Conservation (phyloP, 2,888 invertebrate genomes). For the Drosophila colorata region DNA sequence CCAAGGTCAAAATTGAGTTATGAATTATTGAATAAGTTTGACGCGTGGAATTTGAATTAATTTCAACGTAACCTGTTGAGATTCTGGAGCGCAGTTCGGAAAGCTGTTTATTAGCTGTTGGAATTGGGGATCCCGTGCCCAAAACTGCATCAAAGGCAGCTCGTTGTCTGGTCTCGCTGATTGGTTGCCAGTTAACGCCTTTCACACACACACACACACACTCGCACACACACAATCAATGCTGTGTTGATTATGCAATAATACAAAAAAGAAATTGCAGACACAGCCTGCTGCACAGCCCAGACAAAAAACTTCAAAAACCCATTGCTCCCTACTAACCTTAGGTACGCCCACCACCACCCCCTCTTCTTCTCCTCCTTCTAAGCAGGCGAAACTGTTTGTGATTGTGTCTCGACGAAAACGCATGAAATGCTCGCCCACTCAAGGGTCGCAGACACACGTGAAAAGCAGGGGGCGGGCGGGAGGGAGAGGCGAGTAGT, state of each 20-base stretch:
- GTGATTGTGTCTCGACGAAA: slow-evolving; percentile 74
- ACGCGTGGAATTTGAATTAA: slow-evolving; percentile 61
- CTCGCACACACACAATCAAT: slow-evolving; percentile 51
- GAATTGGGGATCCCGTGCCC: neutral
- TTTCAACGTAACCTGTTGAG: slow-evolving; percentile 37
- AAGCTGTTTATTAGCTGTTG: slow-evolving; percentile 51
- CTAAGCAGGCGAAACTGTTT: slow-evolving; percentile 65
- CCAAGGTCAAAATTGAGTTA: slow-evolving; percentile 70
- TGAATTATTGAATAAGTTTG: slow-evolving; percentile 73
- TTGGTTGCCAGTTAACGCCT: slow-evolving; percentile 51
- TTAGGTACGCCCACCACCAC: neutral
- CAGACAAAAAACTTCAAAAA: slow-evolving; percentile 49
- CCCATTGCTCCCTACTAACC: slow-evolving; percentile 2
- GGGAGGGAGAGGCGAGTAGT: slow-evolving; percentile 17
- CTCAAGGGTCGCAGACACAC: slow-evolving; percentile 67
- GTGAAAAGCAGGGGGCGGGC: slow-evolving; percentile 22
- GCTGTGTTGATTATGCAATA: slow-evolving; percentile 62
- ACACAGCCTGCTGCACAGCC: slow-evolving; percentile 18
- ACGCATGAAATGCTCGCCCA: slow-evolving; percentile 79
- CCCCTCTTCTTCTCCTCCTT: neutral
- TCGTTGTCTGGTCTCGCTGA: slow-evolving; percentile 42
- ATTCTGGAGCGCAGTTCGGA: slow-evolving; percentile 2
- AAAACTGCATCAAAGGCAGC: slow-evolving; percentile 18
- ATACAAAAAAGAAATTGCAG: slow-evolving; percentile 40
- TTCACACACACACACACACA: slow-evolving; percentile 12